Conservation (phyloP, 2,113 vertebrate species). For the Ictalurus punctatus region DNA sequence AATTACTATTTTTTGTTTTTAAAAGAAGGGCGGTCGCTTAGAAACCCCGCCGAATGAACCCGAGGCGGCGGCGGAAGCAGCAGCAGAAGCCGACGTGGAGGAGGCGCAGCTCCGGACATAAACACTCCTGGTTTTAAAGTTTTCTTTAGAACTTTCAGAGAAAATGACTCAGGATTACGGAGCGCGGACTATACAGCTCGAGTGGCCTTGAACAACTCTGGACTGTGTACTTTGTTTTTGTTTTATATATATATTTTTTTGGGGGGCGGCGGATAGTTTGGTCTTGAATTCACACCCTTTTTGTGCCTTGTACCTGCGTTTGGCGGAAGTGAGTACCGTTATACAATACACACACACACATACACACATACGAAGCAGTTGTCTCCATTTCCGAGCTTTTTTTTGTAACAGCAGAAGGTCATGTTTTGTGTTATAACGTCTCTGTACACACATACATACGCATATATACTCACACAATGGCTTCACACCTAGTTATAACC, state of each 20-base stretch:
- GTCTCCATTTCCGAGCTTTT: neutral
- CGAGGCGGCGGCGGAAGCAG: no score
- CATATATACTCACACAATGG: neutral
- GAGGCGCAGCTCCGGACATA: neutral
- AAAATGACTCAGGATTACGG: constrained; percentile 19
- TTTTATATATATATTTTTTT: neutral
- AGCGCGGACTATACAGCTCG: neutral
- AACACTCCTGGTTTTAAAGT: neutral
- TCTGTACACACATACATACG: neutral
- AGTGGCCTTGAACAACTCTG: constrained; percentile 14
- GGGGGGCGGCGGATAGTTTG: neutral
- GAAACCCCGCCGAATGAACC: constrained; percentile 17
- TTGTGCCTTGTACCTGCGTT: constrained; percentile 18
- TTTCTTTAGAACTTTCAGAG: neutral
- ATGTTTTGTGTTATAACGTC: neutral
- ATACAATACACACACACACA: neutral
- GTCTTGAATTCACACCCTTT: constrained; percentile 40
- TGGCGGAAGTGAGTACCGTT: constrained; percentile 52
- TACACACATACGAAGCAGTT: neutral
- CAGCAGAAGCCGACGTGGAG: neutral
- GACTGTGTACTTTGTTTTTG: neutral
- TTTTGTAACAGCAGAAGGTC: neutral
- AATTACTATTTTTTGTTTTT: neutral
- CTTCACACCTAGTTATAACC: neutral
- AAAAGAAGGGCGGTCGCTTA: neutral